Evolutionary conservation across 2,797 vertebrate species (phyloP), one percentile per base, ranked within the genome.

Genomic region (Arremon brunneinucha): DNA sequence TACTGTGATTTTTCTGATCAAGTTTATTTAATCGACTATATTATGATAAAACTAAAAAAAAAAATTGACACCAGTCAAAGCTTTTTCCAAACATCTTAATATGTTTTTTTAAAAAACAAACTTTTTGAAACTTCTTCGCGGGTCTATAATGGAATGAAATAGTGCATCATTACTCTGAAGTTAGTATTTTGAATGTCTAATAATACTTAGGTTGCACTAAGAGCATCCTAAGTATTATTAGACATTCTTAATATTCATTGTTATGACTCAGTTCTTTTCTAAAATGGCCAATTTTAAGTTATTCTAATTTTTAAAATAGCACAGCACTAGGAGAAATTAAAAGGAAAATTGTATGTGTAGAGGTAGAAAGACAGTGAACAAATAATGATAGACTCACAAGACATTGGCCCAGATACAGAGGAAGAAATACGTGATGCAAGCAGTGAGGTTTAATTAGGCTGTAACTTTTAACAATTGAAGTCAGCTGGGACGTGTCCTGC

Each of bases 21-120:
- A 89, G 56, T 47, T 94, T 2, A 69, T 93, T 94, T 91, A 62
- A 95, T 93, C 2, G 44, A 96, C 18, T 88, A 80, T 57, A 57
- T 74, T 71, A 75, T 14, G 47, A 57, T 7, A 81, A 64, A 92
- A 46, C 23, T 86, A 28, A 23, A 16, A 60, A 60, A 60, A 92
- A 63, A 63, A 52, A 27, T 30, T 87, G 43, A 57, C 41, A 67
- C 57, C 57, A 70, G 13, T 57, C 6, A 5, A 82, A 91, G 44
- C 16, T 37, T 78, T 19, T 87, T 95, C 49, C 71, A 94, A 83
- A 72, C 24, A 71, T 56, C 32, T 79, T 82, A 87, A 71, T 67
- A 35, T 22, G 5, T 3, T 59, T 89, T 49, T 8, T 34, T 3
- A 57, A 79, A 82, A 84, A 37, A 16, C 39, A 53, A 94, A 44